Conservation (phyloP, 2,113 vertebrate genomes). For the Motacilla alba region DNA sequence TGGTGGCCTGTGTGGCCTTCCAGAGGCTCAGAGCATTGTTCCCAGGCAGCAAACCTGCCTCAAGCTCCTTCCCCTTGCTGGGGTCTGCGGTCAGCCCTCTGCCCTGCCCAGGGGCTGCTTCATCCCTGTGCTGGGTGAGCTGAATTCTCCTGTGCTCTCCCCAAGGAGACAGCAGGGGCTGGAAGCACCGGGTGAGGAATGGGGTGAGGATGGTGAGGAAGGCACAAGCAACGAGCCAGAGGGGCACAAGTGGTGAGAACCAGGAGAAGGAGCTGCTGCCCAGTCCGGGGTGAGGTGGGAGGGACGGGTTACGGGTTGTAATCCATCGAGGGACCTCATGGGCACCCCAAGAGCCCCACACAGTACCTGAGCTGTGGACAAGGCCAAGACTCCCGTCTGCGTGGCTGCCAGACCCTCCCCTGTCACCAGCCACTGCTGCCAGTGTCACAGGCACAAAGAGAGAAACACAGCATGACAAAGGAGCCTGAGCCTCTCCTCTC, state of each 20-base stretch:
- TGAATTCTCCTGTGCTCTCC: conserved; percentile 3
- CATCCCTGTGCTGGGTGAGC: neutral
- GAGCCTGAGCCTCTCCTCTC: neutral
- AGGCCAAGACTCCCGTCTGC: neutral
- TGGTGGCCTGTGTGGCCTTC: neutral
- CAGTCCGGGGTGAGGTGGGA: neutral
- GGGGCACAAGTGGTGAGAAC: neutral
- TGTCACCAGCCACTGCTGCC: neutral
- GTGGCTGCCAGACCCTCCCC: neutral
- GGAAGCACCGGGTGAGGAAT: accelerated
- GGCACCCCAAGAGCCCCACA: neutral
- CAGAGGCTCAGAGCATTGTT: neutral
- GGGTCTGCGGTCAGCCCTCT: neutral
- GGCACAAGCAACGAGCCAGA: neutral
- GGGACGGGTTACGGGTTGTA: neutral
- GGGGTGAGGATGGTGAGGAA: neutral
- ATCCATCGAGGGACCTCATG: neutral
- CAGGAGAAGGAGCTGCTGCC: neutral
- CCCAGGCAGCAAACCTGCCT: neutral
- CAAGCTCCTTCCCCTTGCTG: neutral
- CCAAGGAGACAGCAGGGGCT: neutral
- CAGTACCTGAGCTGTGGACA: conserved; percentile 26
- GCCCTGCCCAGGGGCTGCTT: neutral
- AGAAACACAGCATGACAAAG: conserved; percentile 18
- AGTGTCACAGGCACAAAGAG: conserved; percentile 45